Conservation (phyloP, 2,113 vertebrate species). For the Thermophis baileyi region DNA sequence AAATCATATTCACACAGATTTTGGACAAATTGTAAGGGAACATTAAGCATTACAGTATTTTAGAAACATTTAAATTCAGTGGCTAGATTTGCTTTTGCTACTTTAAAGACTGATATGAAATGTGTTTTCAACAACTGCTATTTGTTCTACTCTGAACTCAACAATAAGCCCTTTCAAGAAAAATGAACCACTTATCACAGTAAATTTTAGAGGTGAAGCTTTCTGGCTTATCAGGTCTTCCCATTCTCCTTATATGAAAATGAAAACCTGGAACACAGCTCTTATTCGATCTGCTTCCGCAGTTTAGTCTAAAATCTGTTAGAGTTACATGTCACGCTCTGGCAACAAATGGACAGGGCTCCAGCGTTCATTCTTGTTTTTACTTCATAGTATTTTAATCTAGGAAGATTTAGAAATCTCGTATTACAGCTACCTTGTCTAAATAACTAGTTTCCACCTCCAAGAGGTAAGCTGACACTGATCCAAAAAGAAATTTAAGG, state of each 20-base stretch:
- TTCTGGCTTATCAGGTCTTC: constrained; percentile 62
- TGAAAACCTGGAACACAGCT: constrained; percentile 47
- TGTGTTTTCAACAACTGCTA: constrained; percentile 65
- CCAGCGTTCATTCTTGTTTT: constrained; percentile 55
- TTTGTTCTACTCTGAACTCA: constrained; percentile 64
- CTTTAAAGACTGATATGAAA: constrained; percentile 61
- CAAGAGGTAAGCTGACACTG: neutral
- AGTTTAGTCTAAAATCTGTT: constrained; percentile 52
- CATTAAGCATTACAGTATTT: neutral
- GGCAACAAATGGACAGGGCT: constrained; percentile 48
- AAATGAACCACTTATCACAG: constrained; percentile 60
- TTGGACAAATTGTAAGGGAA: neutral
- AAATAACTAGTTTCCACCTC: neutral
- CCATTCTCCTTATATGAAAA: constrained; percentile 57
- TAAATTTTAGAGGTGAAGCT: constrained; percentile 62
- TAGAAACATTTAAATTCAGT: neutral
- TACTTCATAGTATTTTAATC: constrained; percentile 34
- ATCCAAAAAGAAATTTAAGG: neutral
- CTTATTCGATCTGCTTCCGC: constrained; percentile 53
- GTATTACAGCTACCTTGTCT: constrained; percentile 30
- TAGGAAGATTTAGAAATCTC: constrained; percentile 20
- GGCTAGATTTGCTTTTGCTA: constrained; percentile 23
- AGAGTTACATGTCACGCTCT: constrained; percentile 47
- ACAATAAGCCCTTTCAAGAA: constrained; percentile 67
- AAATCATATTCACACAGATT: neutral